A percentile compares a stretch with the other conserved stretches of the same genome.
Evolutionary conservation across 2,113 vertebrate species (phyloP).

Genomic region (Ranitomeya variabilis): DNA sequence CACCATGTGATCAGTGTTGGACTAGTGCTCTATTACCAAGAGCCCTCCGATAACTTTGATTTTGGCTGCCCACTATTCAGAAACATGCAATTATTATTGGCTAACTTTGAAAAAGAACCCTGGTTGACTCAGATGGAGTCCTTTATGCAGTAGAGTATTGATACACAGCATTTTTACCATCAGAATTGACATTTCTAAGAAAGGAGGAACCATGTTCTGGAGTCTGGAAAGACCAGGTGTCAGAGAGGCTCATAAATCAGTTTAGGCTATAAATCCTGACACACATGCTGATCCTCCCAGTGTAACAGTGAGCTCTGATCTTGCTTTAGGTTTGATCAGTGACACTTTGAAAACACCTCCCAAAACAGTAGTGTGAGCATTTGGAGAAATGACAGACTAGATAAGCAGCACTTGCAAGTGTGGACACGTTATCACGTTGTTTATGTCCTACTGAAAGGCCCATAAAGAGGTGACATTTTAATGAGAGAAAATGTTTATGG

Average conservation of each 20-base stretch:
- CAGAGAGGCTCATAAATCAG: constrained; percentile 41
- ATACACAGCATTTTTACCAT: neutral
- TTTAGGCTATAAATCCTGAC: constrained; percentile 40
- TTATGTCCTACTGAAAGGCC: neutral
- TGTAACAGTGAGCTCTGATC: constrained; percentile 7
- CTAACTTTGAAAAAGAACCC: neutral
- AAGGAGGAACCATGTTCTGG: neutral
- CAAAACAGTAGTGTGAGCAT: neutral
- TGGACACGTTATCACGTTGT: constrained; percentile 8
- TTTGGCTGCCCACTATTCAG: too few species aligned
- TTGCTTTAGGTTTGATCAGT: constrained; percentile 9
- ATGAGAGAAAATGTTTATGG: neutral
- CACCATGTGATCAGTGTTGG: too few species aligned
- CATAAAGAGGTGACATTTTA: neutral
- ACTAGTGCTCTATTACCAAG: too few species aligned
- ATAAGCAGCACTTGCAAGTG: constrained; percentile 2
- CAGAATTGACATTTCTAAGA: neutral
- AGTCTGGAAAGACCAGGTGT: constrained; percentile 29
- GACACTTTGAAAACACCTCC: constrained; percentile 31
- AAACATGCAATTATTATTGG: too few species aligned
- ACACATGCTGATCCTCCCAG: constrained; percentile 26
- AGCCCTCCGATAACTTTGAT: too few species aligned
- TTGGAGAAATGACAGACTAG: neutral
- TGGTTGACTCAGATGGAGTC: neutral
- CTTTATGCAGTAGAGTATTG: neutral